Base-by-base conservation (phyloP, 2,888 invertebrate genomes). In the Erebia aethiops region DNA sequence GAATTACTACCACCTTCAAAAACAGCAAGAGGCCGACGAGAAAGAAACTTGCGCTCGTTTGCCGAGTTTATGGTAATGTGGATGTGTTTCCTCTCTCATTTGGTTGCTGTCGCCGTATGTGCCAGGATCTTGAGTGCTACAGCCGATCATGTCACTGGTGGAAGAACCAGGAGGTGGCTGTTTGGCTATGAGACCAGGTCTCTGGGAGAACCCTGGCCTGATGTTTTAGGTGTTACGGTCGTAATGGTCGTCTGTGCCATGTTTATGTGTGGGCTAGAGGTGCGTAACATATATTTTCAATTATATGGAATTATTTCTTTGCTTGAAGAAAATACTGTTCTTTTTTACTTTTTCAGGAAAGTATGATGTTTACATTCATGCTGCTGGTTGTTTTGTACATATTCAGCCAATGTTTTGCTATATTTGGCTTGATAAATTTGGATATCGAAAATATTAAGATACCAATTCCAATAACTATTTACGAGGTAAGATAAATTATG, bases 261-360 rank as follows among this genome's bases (percentile, higher is more conserved):
- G 87, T 95, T 95, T 78, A 95, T 95, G 95, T 92, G 95, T 77
- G 95, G 95, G 51, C 83, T 95, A 52, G 95, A 95, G 91, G 95
- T 95, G 82, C 51, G 66, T 18, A 54, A 10, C 54, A 18, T 54
- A n/a, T 16, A 16, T 16, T 16, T 9, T 46, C 11, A 43, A 43
- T 8, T 16, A 16, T 16, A 54, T 18, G 2, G 26, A 7, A 35
- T 9, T 18, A 54, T 54, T 54, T 54, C 10, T 10, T 54, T 54
- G n/a, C 46, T 21, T 21, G 13, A 26, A 10, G 41, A 46, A n/a
- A n/a, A 43, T 3, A 41, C 1, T 57, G 60, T 71, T 66, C 3
- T 56, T 21, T 57, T 11, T 1, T 1, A 16, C 74, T 41, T 72
- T 91, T 90, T 73, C 86, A 93, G 93, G 93, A 92, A 80, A 93